Base-by-base conservation (phyloP, 2,797 vertebrate genomes). In the Myotis daubentonii region DNA sequence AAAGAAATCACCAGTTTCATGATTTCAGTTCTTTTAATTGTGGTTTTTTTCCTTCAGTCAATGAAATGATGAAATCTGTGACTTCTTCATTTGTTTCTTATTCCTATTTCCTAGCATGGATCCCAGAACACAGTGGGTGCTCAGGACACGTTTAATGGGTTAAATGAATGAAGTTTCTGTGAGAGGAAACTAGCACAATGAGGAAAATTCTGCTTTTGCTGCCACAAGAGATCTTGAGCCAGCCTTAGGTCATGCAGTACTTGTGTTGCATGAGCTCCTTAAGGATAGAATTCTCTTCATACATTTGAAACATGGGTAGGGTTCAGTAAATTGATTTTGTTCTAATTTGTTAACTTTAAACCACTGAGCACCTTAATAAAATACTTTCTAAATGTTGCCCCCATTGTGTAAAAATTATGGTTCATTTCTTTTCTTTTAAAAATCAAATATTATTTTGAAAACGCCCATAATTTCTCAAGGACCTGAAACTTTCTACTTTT, bases 401-500 rank as follows among this genome's bases (percentile, higher is more conserved):
- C 33, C 82, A 17, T 51, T 74, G 12, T 44, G 15, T 75, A 33
- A 88, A 80, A 96, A 83, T 5, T 72, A 51, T 66, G 41, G 4
- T 15, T 93, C 49, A 10, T 70, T 83, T 60, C 36, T 84, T 80
- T 90, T 83, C 53, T 92, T 86, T 81, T 79, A 71, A 80, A 86
- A 83, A 53, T 84, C 33, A 87, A 71, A 51, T 91, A 79, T 90
- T 79, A 62, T 78, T 94, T 94, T 80, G 15, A 57, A 95, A 95
- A 74, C 41, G 38, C 23, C 23, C 74, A 5, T 78, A 33, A 25
- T 95, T 91, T 93, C 12, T 91, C 13, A 25, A 74, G 20, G 16
- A 44, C n/a, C 57, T 81, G 55, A 91, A 89, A 23, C 11, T 78
- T 89, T 90, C 71, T 89, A 5, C 19, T 44, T 41, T 90, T 88